Conservation (phyloP, 2,797 vertebrate genomes). For the Pseudochromis fuscus region DNA sequence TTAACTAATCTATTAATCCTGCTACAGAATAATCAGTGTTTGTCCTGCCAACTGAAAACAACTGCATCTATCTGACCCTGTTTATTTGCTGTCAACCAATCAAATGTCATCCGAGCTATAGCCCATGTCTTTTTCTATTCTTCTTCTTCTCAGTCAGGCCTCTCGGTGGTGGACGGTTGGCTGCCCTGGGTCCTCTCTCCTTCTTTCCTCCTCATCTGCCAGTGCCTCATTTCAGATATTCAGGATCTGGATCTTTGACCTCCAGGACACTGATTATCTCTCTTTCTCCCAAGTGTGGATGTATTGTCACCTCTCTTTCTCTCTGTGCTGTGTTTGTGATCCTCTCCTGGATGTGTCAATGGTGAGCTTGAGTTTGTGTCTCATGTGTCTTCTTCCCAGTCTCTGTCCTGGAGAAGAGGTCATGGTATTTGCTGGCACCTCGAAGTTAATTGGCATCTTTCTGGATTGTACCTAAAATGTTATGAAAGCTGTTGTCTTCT, state of each 20-base stretch:
- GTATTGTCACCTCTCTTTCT: not conserved
- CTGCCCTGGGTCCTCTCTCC: not conserved
- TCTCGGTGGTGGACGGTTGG: not conserved
- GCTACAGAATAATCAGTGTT: not conserved
- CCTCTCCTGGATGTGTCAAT: not conserved
- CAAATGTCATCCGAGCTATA: no score
- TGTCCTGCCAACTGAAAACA: no score
- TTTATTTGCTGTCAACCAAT: no score
- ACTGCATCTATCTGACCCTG: no score
- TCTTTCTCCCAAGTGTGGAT: not conserved
- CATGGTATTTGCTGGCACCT: not conserved
- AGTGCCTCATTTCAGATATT: conserved; percentile 6
- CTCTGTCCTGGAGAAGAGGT: not conserved
- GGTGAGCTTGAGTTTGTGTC: not conserved
- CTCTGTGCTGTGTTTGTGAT: not conserved
- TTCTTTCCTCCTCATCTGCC: not conserved
- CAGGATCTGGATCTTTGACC: not conserved
- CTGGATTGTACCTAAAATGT: no score
- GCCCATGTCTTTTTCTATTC: not conserved
- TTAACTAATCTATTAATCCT: not conserved
- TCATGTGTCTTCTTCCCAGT: not conserved
- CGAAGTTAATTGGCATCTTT: no score
- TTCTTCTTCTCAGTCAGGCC: not conserved
- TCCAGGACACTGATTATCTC: not conserved
- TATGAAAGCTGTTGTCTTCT: no score